Evolutionary conservation across 2,113 vertebrate genomes (phyloP), one percentile per base, ranked within the genome.

Genomic region (Anhinga rufa): DNA sequence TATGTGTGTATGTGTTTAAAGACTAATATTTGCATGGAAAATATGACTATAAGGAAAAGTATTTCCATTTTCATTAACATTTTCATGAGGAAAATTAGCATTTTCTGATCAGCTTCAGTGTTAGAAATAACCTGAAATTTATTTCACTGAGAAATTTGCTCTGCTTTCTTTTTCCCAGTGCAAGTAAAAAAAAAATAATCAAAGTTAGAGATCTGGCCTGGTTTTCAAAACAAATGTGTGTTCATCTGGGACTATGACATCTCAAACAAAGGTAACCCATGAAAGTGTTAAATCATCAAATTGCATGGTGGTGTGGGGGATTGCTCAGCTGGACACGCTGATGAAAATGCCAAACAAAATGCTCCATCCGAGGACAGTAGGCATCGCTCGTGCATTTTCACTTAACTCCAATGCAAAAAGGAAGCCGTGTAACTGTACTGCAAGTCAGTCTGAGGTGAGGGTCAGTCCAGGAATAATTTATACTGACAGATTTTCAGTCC

Each of bases 371-470:
- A 49, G 85, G 54, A 40, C 79, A 42, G 36, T 2, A 93, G 82
- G 60, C 46, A 79, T 76, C 0, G 0, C 51, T 85, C 0, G 0
- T 54, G 46, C 34, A 36, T 80, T 90, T 87, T 76, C 81, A 34
- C 66, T 79, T 42, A 32, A 29, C 48, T 76, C 28, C 46, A 34
- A 6, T 24, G 51, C 52, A 72, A 52, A 72, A 29, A 44, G 29
- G 46, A 81, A 62, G 70, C 31, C 29, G 10, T 31, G 32, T 54
- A 86, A 77, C 64, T 38, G 32, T 64, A 62, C 64, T 93, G 76
- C 77, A 78, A 49, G 69, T 68, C 65, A 81, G 25, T 54, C 25
- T 42, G 80, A 74, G 42, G 25, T 31, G 21, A 77, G 54, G 36
- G 49, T 77, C 70, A 90, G 51, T 66, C 42, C 90, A 86, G 80